Percentiles rank a stretch among this genome's conserved stretches.
Conservation (phyloP, 2,113 vertebrate species). For the Atherinomorus stipes region DNA sequence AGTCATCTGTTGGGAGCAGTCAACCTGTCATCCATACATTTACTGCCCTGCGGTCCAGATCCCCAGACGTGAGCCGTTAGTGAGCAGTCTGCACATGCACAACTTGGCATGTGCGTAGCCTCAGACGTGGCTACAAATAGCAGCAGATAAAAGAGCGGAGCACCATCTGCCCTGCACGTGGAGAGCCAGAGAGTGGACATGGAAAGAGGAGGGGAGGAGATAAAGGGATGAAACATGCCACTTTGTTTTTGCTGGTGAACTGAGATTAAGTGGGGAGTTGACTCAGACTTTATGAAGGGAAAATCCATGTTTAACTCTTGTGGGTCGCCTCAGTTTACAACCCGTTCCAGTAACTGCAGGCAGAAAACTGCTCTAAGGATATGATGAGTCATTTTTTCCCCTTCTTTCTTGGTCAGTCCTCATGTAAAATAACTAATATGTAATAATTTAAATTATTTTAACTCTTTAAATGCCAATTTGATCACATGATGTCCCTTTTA, state of each 20-base stretch:
- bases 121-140: slow-evolving; percentile 58
- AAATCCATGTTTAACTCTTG: slow-evolving; percentile 13
- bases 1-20: slow-evolving; percentile 47
- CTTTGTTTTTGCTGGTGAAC: slow-evolving; percentile 40
- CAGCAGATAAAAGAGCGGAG: slow-evolving; percentile 38
- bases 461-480: too few relatives aligned
- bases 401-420: too few relatives aligned
- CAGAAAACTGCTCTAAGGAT: too few relatives aligned
- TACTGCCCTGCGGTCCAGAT: slow-evolving; percentile 16
- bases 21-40: slow-evolving; percentile 27
- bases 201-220: background rate
- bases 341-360: too few relatives aligned
- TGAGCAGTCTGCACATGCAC: slow-evolving; percentile 41
- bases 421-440: too few relatives aligned
- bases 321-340: too few relatives aligned
- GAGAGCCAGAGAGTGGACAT: slow-evolving; percentile 24
- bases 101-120: slow-evolving; percentile 6
- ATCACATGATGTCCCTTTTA: too few relatives aligned
- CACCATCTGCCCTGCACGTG: slow-evolving; percentile 69
- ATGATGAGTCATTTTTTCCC: too few relatives aligned
- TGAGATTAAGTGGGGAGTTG: slow-evolving; percentile 56
- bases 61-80: slow-evolving; percentile 27
- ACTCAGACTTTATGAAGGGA: slow-evolving; percentile 34
- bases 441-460: too few relatives aligned
- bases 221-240: slow-evolving; percentile 57